Evolutionary conservation across 1,140 invertebrate species (phyloP).

Genomic region (Orius insidiosus): DNA sequence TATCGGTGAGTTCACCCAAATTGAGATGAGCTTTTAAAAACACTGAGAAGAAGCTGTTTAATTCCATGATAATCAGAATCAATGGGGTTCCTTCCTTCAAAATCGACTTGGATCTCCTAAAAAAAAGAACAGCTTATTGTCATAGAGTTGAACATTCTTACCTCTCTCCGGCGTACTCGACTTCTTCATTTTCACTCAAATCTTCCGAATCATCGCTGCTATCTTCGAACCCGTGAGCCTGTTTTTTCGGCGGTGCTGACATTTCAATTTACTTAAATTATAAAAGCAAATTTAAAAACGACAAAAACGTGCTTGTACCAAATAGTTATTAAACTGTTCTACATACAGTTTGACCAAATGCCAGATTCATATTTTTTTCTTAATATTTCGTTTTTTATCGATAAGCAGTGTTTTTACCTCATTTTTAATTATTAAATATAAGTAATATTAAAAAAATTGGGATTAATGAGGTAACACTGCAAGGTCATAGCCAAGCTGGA

Average conservation of each 20-base stretch:
- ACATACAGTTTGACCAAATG: no score
- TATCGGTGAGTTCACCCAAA: constrained; percentile 51
- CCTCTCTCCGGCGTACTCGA: constrained; percentile 16
- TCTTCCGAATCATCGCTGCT: constrained; percentile 13
- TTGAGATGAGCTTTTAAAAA: constrained; percentile 71
- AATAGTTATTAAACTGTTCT: no score
- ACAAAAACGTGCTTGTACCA: no score
- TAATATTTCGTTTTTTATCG: no score
- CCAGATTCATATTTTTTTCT: no score
- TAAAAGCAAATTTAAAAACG: background rate
- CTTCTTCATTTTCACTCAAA: constrained; percentile 13
- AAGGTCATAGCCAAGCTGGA: no score
- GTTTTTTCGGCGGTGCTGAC: constrained; percentile 18
- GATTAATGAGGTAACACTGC: no score
- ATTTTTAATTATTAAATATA: no score
- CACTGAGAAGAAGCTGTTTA: constrained; percentile 54
- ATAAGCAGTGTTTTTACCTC: no score
- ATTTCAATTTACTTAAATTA: constrained; percentile 7
- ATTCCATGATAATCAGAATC: constrained; percentile 71
- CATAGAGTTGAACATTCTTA: constrained; percentile 4
- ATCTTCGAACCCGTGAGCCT: constrained; percentile 10
- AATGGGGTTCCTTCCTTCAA: constrained; percentile 63
- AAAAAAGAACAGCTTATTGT: constrained; percentile 10
- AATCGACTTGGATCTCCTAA: constrained; percentile 59
- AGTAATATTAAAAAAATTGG: no score